Evolutionary conservation across 2,797 vertebrate species (phyloP), one percentile per base, ranked within the genome.

Genomic region (Tangara arthus): DNA sequence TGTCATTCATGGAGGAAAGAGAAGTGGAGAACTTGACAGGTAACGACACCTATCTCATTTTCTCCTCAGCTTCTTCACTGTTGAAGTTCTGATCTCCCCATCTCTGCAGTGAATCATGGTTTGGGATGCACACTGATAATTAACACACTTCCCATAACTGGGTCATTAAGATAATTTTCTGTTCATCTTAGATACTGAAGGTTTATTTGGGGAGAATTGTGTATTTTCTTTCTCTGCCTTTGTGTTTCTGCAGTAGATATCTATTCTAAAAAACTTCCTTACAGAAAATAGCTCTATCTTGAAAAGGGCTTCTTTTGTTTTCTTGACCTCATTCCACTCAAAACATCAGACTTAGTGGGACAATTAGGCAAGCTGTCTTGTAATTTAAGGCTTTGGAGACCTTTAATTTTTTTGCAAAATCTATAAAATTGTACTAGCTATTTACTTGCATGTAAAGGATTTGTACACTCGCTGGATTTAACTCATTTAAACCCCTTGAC

Each of bases 1-100:
- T 99, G 96, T 99, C 99, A 79, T 99, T 98, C 86, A 97, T 99
- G 87, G 99, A 99, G 78, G 99, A 99, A 87, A 99, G 99, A 97
- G 99, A 99, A 95, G 97, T 99, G 97, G 99, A 99, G 96, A 99
- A 98, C 96, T 88, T 99, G 95, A 98, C 99, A 63, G 99, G 99
- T 99, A 99, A 98, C 69, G 94, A 88, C 94, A 93, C 26, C 87
- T 91, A 35, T 93, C 90, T 95, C 2, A 82, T 95, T 95, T 96
- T 93, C 69, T 95, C 68, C 65, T 86, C 64, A 60, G 60, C 39
- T 87, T 71, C 65, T 68, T 94, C 82, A 68, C 52, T 90, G 3
- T n/a, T 39, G 42, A 50, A 69, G 12, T 69, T 89, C 46, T 91
- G 53, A 34, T 88, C 91, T 96, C 64, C 61, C 68, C 32, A 61